Conservation (phyloP, 2,888 invertebrate genomes). For the Phaonia tiefii region DNA sequence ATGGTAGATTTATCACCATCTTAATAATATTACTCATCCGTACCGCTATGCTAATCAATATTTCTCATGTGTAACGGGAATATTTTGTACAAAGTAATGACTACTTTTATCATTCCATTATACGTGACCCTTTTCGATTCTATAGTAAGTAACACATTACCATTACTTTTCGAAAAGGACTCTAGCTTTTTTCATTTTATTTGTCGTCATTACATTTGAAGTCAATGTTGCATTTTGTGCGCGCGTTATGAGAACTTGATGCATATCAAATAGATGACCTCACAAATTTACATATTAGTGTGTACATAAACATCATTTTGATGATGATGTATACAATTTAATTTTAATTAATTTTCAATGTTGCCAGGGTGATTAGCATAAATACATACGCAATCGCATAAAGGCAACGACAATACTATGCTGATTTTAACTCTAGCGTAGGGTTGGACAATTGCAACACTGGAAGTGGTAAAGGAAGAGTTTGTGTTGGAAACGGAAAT, state of each 20-base stretch:
- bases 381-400: slow-evolving; percentile 36
- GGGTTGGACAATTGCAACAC: not conserved
- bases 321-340: slow-evolving; percentile 55
- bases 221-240: not conserved
- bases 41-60: no score
- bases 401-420: not conserved
- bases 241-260: no score
- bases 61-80: no score
- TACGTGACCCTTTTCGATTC: no score
- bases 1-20: no score
- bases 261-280: no score
- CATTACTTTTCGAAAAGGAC: not conserved
- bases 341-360: slow-evolving; percentile 65
- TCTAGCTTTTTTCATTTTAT: slow-evolving; percentile 1
- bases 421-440: not conserved
- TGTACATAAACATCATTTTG: no score
- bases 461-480: not conserved
- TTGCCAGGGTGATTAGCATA: slow-evolving; percentile 62
- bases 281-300: no score
- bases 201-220: not conserved
- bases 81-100: no score
- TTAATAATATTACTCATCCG: no score
- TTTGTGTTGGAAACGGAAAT: not conserved
- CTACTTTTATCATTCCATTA: no score
- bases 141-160: no score